phyloP scores from a whole-genome alignment of 2,797 vertebrate genomes.

The Falco concolor region DNA sequence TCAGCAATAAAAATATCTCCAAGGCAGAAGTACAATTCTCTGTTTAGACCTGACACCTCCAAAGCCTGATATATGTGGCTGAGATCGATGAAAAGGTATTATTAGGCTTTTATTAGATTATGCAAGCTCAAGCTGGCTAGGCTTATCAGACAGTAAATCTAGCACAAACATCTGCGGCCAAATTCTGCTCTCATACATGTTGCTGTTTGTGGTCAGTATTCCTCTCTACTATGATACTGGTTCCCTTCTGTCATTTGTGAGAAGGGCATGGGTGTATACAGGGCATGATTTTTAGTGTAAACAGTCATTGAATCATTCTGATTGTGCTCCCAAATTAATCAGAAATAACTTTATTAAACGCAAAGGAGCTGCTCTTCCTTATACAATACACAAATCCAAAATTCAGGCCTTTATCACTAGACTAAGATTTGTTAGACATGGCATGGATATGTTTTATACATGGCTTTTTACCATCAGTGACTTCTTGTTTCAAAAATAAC shows the following conservation, averaged over 20 bases:
- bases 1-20: not conserved
- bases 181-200: not conserved
- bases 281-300: not conserved
- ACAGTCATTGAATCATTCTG: not conserved
- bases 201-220: not conserved
- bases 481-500: not conserved
- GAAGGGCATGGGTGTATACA: not conserved
- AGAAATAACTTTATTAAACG: not conserved
- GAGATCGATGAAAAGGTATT: slow-evolving; percentile 1
- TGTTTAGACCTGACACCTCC: not conserved
- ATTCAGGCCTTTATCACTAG: not conserved
- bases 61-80: not conserved
- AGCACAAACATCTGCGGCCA: not conserved
- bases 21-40: not conserved
- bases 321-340: not conserved
- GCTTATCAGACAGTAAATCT: not conserved
- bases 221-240: not conserved
- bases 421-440: not conserved
- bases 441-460: not conserved
- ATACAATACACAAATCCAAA: not conserved
- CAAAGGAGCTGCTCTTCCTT: not conserved
- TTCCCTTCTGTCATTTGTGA: not conserved
- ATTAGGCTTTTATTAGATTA: slow-evolving; percentile 26
- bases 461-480: not conserved
- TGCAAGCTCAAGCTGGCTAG: not conserved